Conservation (phyloP, 2,888 invertebrate genomes). For the Andrena haemorrhoa region DNA sequence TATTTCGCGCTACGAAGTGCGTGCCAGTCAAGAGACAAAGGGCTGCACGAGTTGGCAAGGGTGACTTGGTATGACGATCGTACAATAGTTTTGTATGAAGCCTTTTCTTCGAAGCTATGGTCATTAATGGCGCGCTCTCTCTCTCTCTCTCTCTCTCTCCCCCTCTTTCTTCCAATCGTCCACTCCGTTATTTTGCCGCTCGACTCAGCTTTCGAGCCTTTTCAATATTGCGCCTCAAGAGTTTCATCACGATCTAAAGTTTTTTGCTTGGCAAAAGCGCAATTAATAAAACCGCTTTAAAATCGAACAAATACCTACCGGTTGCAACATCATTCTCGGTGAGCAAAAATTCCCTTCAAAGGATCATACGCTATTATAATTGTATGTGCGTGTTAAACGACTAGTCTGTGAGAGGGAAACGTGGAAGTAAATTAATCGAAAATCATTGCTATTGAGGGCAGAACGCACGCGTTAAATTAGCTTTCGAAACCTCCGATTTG, state of each 20-base stretch:
- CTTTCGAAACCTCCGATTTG: conserved; percentile 26
- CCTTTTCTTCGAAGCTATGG: conserved; percentile 71
- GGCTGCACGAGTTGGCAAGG: conserved; percentile 73
- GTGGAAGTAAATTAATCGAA: conserved; percentile 16
- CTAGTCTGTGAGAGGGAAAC: conserved; percentile 6
- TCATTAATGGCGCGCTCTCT: conserved; percentile 66
- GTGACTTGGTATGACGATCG: conserved; percentile 75
- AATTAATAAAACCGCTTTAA: conserved; percentile 29
- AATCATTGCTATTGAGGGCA: not conserved
- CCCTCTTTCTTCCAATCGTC: conserved; percentile 58
- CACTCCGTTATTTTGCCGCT: conserved; percentile 70
- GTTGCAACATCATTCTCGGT: no score
- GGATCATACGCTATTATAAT: not conserved
- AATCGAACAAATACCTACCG: no score
- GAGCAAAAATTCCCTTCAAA: not conserved
- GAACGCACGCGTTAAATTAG: not conserved
- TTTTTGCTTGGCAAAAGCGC: conserved; percentile 33
- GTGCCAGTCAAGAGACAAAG: conserved; percentile 75
- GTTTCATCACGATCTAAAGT: conserved; percentile 59
- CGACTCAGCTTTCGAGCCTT: conserved; percentile 58
- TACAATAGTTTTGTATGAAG: conserved; percentile 73
- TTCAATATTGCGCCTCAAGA: conserved; percentile 53
- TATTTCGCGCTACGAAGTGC: conserved; percentile 69
- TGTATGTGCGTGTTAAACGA: not conserved
- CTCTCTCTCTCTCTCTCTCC: conserved; percentile 36